Base-by-base conservation (phyloP, 2,888 invertebrate genomes). In the Unio pictorum region DNA sequence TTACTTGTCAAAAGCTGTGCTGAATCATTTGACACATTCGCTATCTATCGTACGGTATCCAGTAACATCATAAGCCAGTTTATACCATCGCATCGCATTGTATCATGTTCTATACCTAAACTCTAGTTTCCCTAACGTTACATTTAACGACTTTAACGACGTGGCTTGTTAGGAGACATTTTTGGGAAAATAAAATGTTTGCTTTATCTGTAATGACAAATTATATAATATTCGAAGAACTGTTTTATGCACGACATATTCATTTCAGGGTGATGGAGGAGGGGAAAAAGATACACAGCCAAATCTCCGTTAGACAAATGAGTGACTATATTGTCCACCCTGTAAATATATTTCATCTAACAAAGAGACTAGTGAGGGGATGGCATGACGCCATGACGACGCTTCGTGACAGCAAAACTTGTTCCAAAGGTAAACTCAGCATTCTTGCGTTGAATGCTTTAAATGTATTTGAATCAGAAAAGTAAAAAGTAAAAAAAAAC, bases 321-420 rank as follows among this genome's bases (percentile, higher is more conserved):
- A 62, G 71, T 8, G 54, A 55, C 4, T 84, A 81, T 60, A 66
- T 85, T n/a, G 71, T 75, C 1, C 81, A 85, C 62, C 85, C 85
- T 34, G 64, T 85, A 61, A 84, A 84, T 64, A 73, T 81, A 6
- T 81, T 75, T 61, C 82, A 81, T 64, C 69, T 85, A 64, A 75
- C 80, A 20, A 80, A 80, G 68, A 71, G 85, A 20, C 72, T 85
- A 11, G 71, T 67, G 28, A 68, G 56, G 28, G 70, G 75, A 18
- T 85, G 85, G 85, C 55, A 72, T 54, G 66, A 71, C 6, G 76
- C 79, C 2, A 62, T 81, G 0, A 58, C 74, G 17, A 67, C 68
- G 17, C 64, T 85, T 3, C 66, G 79, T n/a, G 70, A 79, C 6
- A 80, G 80, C 62, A 76, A 79, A 62, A 75, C 81, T 0, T 85